Evolutionary conservation across 2,113 vertebrate species (phyloP).

Genomic region (Telmatochromis sp.): DNA sequence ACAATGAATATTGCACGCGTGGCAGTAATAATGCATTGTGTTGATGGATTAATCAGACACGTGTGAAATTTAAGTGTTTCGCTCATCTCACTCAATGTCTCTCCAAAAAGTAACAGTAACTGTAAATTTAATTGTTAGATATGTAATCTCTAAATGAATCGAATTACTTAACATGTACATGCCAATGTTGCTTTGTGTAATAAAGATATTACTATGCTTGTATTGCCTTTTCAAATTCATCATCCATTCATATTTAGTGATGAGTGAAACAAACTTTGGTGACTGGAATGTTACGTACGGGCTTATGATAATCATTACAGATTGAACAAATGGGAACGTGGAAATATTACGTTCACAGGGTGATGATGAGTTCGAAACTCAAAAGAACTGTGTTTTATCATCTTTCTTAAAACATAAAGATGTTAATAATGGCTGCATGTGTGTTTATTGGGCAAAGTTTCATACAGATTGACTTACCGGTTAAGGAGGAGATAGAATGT

Average conservation of each 20-base stretch:
- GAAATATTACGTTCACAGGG: not conserved
- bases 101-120: not conserved
- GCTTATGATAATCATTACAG: not conserved
- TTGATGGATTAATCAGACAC: not conserved
- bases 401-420: not conserved
- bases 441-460: not conserved
- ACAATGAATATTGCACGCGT: not conserved
- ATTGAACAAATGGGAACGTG: not conserved
- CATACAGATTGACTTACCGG: not conserved
- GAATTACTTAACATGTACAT: not conserved
- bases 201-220: not conserved
- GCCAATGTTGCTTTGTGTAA: not conserved
- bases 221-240: not conserved
- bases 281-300: not conserved
- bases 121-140: not conserved
- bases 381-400: not conserved
- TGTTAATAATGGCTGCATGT: not conserved
- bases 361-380: not conserved
- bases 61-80: not conserved
- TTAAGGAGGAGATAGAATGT: not conserved
- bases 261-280: not conserved
- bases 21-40: not conserved
- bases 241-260: not conserved
- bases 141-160: not conserved
- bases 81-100: not conserved